Conservation (phyloP, 2,888 invertebrate genomes). For the Pyrrhosoma nymphula region DNA sequence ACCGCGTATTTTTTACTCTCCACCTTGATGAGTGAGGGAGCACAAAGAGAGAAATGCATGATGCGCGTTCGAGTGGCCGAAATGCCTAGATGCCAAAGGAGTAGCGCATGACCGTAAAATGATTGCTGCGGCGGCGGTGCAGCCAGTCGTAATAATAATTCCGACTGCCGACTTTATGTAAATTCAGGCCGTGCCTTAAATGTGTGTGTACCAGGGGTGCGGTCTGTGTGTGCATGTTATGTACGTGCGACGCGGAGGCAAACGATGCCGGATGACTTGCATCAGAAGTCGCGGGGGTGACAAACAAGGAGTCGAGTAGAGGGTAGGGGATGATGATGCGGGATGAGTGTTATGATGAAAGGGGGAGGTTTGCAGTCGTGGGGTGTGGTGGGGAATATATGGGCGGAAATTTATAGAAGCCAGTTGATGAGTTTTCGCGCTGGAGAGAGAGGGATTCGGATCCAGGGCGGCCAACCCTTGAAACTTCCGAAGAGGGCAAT, state of each 20-base stretch:
- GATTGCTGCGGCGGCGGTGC: background rate
- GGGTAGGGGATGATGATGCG: too few relatives aligned
- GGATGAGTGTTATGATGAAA: background rate
- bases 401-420: background rate
- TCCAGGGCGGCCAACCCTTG: background rate
- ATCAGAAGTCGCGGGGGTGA: background rate
- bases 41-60: background rate
- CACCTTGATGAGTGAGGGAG: background rate
- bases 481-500: background rate
- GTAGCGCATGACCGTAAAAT: background rate
- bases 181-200: background rate
- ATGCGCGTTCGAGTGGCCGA: background rate
- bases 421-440: background rate
- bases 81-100: background rate
- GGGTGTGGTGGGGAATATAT: background rate
- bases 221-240: too few relatives aligned
- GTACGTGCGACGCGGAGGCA: background rate
- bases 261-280: background rate
- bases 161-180: background rate
- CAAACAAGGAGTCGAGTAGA: background rate
- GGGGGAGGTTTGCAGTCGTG: background rate
- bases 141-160: background rate
- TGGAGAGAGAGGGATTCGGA: background rate
- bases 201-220: background rate
- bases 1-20: background rate